phyloP scores from a whole-genome alignment of 2,888 invertebrate genomes.

The Latheticus oryzae region DNA sequence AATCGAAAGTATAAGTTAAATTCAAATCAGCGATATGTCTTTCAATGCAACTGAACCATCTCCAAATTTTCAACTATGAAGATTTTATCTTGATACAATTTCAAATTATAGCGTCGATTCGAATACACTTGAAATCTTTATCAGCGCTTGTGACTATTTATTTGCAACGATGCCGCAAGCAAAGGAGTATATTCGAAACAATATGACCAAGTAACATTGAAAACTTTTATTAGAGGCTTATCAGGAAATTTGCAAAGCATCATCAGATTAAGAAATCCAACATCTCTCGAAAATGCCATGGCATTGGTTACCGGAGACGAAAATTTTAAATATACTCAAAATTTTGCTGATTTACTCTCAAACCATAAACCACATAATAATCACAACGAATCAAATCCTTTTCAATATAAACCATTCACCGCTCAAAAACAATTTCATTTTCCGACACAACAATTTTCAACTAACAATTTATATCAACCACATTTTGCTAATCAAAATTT shows the following conservation, averaged over 20 bases:
- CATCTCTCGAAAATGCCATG: constrained; percentile 34
- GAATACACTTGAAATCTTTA: constrained; percentile 10
- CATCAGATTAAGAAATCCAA: constrained; percentile 37
- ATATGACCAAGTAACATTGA: constrained; percentile 23
- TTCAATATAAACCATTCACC: background rate
- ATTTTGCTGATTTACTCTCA: background rate
- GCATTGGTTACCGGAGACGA: constrained; percentile 33
- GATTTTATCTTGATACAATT: constrained; percentile 34
- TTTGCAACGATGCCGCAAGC: background rate
- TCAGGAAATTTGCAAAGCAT: constrained; percentile 22
- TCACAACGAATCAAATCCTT: background rate
- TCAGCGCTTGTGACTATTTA: constrained; percentile 5
- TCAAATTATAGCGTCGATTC: constrained; percentile 25
- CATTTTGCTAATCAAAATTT: too few relatives aligned
- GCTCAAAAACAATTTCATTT: too few relatives aligned
- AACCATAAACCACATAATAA: constrained; percentile 3
- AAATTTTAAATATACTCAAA: constrained; percentile 36
- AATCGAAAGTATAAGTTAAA: too few relatives aligned
- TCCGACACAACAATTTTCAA: too few relatives aligned
- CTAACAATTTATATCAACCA: too few relatives aligned
- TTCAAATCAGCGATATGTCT: too few relatives aligned
- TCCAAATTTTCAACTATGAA: constrained; percentile 26
- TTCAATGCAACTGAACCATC: background rate
- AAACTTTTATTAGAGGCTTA: constrained; percentile 33
- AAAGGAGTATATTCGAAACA: constrained; percentile 23